A percentile compares a stretch with the other conserved stretches of the same genome.
Evolutionary conservation across 2,113 vertebrate genomes (phyloP).

Genomic region (Corynorhinus townsendii): DNA sequence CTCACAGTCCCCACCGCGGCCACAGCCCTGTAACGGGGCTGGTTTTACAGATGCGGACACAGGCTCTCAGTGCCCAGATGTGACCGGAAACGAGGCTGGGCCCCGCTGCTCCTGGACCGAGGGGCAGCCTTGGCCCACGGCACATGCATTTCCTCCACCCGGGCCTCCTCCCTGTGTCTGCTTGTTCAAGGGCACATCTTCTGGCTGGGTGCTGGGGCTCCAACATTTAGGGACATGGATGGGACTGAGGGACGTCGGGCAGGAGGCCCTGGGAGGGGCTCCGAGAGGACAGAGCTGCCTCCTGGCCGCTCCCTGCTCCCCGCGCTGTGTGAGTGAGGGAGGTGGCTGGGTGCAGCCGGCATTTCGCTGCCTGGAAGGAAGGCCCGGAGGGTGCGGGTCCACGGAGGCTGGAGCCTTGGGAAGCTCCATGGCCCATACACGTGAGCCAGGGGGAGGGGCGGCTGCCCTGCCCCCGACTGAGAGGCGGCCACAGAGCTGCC

Average conservation of each 20-base stretch:
- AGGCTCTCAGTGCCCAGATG: rapidly evolving
- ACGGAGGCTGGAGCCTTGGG: neutral
- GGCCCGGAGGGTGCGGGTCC: rapidly evolving
- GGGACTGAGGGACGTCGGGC: neutral
- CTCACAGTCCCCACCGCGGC: rapidly evolving
- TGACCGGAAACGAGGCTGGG: neutral
- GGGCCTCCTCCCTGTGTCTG: neutral
- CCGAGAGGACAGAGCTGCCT: neutral
- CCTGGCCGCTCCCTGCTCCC: rapidly evolving
- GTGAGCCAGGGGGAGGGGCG: rapidly evolving
- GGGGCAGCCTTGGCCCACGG: neutral
- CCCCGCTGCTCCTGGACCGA: rapidly evolving
- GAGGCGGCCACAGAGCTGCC: neutral
- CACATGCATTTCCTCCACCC: rapidly evolving
- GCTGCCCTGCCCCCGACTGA: neutral
- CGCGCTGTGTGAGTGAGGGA: neutral
- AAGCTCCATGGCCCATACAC: neutral
- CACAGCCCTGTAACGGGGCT: neutral
- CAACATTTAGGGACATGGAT: rapidly evolving
- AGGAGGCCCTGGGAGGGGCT: neutral
- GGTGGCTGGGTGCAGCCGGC: neutral
- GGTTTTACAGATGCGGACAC: no score
- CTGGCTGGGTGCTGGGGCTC: neutral
- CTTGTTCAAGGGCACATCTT: neutral
- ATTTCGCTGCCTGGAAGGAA: neutral